These are phyloP conservation scores for Chondrosia reniformis DNA, from an alignment of 37 sponge, comb jelly and placozoan species.

Conservation along the genomic window DNA sequence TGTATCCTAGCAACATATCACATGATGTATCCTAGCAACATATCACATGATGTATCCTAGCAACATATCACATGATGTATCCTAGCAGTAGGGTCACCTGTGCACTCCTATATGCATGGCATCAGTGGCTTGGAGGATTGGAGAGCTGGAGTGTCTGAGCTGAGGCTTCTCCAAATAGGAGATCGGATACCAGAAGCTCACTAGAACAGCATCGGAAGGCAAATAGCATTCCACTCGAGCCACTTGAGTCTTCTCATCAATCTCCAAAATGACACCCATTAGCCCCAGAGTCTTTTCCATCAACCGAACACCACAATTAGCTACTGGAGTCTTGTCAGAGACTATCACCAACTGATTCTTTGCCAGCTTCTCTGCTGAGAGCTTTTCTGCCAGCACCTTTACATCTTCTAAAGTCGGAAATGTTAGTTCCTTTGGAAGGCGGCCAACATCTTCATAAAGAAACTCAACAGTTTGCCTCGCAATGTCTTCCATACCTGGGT, in stretches of 20 bases:
- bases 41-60: no score
- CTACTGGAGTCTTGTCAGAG: slow-evolving; percentile 43
- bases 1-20: no score
- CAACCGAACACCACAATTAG: slow-evolving; percentile 61
- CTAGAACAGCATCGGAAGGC: slow-evolving; percentile 86
- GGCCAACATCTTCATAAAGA: slow-evolving; percentile 93
- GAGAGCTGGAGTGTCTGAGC: slow-evolving; percentile 65
- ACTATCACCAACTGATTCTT: slow-evolving; percentile 46
- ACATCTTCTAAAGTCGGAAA: slow-evolving; percentile 92
- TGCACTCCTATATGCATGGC: slow-evolving; percentile 52
- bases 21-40: no score
- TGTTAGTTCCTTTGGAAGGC: slow-evolving; percentile 80
- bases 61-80: no score
- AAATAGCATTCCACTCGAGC: slow-evolving; percentile 96
- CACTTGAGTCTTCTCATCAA: slow-evolving; percentile 51
- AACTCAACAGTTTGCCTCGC: slow-evolving; percentile 95
- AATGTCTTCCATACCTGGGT: slow-evolving; percentile 85
- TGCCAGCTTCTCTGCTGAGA: slow-evolving; percentile 62
- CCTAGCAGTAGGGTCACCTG: no score
- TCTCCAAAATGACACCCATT: slow-evolving; percentile 62
- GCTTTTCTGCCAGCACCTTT: slow-evolving; percentile 86
- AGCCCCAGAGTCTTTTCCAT: slow-evolving; percentile 94
- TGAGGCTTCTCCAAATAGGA: slow-evolving; percentile 83
- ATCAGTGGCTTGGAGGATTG: slow-evolving; percentile 60
- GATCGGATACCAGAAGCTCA: slow-evolving; percentile 94